These are phyloP conservation scores for Morone saxatilis DNA, from an alignment of 2,113 vertebrate genomes.

Conservation along the genomic window DNA sequence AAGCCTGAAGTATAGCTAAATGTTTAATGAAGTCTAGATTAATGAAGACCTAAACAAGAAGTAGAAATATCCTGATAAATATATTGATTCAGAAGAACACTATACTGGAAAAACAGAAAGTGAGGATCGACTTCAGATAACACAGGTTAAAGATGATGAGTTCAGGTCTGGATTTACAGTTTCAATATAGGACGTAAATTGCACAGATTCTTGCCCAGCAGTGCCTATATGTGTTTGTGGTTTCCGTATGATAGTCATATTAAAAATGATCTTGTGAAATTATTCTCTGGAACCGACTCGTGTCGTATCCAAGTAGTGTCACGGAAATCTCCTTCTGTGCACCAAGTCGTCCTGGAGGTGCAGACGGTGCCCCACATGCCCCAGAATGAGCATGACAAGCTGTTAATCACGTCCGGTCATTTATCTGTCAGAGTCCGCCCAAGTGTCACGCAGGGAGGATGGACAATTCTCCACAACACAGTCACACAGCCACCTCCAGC, in stretches of 20 bases:
- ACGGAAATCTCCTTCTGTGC: background rate
- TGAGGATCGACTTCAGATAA: background rate
- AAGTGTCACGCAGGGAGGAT: slow-evolving; percentile 28
- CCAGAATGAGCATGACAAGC: slow-evolving; percentile 61
- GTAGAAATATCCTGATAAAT: background rate
- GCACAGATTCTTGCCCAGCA: background rate
- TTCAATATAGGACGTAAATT: background rate
- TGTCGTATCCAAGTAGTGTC: slow-evolving; percentile 28
- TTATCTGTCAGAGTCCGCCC: slow-evolving; percentile 46
- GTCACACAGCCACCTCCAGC: slow-evolving; percentile 42
- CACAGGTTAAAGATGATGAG: background rate
- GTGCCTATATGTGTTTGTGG: background rate
- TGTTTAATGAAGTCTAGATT: slow-evolving; percentile 45
- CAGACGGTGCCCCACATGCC: slow-evolving; percentile 14
- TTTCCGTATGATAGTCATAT: background rate
- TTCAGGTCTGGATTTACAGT: background rate
- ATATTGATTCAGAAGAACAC: slow-evolving; percentile 14
- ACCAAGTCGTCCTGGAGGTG: background rate
- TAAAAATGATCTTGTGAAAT: slow-evolving; percentile 18
- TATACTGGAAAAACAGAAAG: background rate
- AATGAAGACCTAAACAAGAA: slow-evolving; percentile 15
- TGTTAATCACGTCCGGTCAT: slow-evolving; percentile 56
- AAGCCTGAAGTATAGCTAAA: slow-evolving; percentile 32
- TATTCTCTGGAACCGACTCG: slow-evolving; percentile 7
- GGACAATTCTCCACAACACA: slow-evolving; percentile 23